A percentile compares a stretch with the other conserved stretches of the same genome.
These are phyloP conservation scores for Mohoua ochrocephala DNA, from an alignment of 2,113 vertebrate species.

Conservation along the genomic window DNA sequence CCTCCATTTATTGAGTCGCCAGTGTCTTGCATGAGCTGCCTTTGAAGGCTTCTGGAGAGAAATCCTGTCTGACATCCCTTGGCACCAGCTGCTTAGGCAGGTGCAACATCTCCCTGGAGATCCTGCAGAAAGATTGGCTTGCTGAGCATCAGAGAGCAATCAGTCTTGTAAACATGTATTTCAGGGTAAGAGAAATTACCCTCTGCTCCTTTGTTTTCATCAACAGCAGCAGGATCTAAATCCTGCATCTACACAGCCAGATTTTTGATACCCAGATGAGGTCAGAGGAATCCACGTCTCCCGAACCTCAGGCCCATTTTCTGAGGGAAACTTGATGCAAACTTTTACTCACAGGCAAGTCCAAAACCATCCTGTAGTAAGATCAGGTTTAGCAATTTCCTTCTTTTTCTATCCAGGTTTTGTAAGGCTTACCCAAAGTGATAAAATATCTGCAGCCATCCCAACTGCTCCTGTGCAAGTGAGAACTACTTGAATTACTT, in stretches of 20 bases:
- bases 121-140: not conserved
- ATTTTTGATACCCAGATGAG: not conserved
- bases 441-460: not conserved
- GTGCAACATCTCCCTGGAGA: not conserved
- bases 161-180: not conserved
- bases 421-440: not conserved
- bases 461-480: not conserved
- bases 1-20: not conserved
- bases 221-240: not conserved
- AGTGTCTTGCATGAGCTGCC: not conserved
- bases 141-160: not conserved
- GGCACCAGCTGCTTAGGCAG: not conserved
- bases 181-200: not conserved
- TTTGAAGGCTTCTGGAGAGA: not conserved
- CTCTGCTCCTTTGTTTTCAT: not conserved
- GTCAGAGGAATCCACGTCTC: not conserved
- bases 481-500: not conserved
- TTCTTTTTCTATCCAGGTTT: not conserved
- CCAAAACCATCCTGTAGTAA: not conserved
- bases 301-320: not conserved
- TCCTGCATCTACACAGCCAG: not conserved
- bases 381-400: not conserved
- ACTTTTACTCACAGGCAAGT: not conserved
- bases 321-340: not conserved
- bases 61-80: not conserved